Conservation (phyloP, 2,113 vertebrate species). For the Tachysurus fulvidraco region DNA sequence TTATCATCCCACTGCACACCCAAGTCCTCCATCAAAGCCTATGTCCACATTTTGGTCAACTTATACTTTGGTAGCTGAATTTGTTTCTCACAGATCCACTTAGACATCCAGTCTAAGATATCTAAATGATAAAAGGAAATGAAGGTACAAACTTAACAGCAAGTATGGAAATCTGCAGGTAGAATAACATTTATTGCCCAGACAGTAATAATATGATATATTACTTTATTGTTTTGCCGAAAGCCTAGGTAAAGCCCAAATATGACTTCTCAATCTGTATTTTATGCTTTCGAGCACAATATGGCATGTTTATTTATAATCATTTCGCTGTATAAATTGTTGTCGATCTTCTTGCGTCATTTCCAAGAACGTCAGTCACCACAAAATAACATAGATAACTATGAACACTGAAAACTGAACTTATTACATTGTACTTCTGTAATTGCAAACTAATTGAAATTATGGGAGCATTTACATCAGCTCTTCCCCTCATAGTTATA, state of each 20-base stretch:
- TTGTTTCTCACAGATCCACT: neutral
- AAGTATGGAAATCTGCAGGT: neutral
- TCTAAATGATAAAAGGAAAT: neutral
- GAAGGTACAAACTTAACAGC: neutral
- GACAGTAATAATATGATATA: neutral
- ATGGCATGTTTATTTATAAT: neutral
- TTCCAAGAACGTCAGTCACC: neutral
- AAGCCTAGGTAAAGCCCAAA: neutral
- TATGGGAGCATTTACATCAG: slow-evolving; percentile 5
- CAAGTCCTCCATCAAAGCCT: neutral
- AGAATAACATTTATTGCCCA: neutral
- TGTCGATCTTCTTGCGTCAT: neutral
- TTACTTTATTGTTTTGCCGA: neutral
- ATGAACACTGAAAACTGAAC: slow-evolving; percentile 6
- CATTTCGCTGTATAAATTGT: neutral
- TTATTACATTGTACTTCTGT: neutral
- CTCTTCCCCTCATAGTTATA: slow-evolving; percentile 3
- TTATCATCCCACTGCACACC: neutral
- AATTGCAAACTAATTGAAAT: slow-evolving; percentile 6
- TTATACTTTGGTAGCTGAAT: neutral
- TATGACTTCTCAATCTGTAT: neutral
- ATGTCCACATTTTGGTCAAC: neutral
- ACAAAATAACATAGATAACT: neutral
- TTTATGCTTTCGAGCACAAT: neutral
- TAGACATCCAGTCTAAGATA: neutral